Base-by-base conservation (phyloP, 2,113 vertebrate species). In the Tenrec ecaudatus region DNA sequence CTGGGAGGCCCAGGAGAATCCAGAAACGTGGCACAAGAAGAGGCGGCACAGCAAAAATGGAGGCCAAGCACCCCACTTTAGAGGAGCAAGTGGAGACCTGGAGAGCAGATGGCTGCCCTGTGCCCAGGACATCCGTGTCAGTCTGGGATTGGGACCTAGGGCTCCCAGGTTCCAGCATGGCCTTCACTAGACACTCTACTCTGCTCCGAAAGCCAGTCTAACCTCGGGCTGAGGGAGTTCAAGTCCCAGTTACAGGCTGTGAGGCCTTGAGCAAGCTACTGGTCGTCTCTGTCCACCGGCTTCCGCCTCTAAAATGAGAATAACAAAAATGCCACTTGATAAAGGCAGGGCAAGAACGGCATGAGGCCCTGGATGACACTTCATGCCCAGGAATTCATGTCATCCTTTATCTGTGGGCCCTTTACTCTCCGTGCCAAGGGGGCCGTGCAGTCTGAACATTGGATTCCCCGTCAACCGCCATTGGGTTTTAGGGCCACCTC, bases 1-100 rank as follows among this genome's bases (percentile, higher is more conserved):
- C 94, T 64, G 80, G 82, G 86, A 77, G 40, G 64, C 82, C 85
- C 69, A 71, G 86, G 62, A 73, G 66, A 90, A 85, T 89, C 93
- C 2, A 79, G 91, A 27, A 53, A 73, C 93, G 60, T 6, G 17
- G 68, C 87, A 68, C 43, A 4, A n/a, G 86, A 69, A 69, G 69
- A 81, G 31, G 62, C 76, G 27, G 22, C 14, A 8, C 19, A 5
- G 36, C 2, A 2, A 31, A 0, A 68, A 23, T 2, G 40, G 66
- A 36, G 33, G 36, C 38, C 36, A 47, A 69, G 23, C 19, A 3
- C 25, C 27, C 22, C 19, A 12, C 57, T 66, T 40, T 3, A 57
- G 62, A 90, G 73, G 31, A 71, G 60, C 73, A 64, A 84, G 29
- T 33, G 3, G 53, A 77, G 82, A 2, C 53, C 38, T 12, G 1